phyloP scores from a whole-genome alignment of 1,140 invertebrate genomes.

The Zaprionus kolodkinae region DNA sequence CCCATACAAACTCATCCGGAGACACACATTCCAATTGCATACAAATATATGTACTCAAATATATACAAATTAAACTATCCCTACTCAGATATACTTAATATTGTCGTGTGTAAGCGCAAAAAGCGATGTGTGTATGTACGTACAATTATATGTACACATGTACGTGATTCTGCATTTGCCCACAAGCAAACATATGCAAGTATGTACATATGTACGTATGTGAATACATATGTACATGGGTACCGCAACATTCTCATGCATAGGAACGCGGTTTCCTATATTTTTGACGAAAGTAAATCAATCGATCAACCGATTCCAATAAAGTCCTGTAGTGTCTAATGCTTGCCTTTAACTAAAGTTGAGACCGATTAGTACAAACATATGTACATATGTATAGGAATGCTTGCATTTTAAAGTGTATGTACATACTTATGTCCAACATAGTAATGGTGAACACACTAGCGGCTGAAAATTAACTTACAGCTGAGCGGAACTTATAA shows the following conservation, averaged over 20 bases:
- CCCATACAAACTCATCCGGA: not conserved
- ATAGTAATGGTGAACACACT: conserved; percentile 8
- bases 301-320: not conserved
- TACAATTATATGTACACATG: not conserved
- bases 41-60: not conserved
- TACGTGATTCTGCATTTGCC: not conserved
- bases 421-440: conserved; percentile 7
- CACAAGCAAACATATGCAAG: not conserved
- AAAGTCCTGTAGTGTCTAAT: not conserved
- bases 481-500: too few relatives aligned
- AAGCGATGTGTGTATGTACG: not conserved
- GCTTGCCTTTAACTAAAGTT: not conserved
- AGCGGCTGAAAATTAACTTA: too few relatives aligned
- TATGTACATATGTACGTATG: not conserved
- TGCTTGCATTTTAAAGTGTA: conserved; percentile 1
- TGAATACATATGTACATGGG: not conserved
- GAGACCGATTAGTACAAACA: not conserved
- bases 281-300: not conserved
- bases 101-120: not conserved
- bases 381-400: not conserved
- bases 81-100: not conserved
- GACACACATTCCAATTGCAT: not conserved
- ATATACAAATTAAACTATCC: not conserved
- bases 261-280: not conserved
- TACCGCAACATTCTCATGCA: not conserved